Percentiles rank a stretch among this genome's conserved stretches.
Evolutionary conservation across 2,113 vertebrate genomes (phyloP).

Genomic region (Burhinus bistriatus): DNA sequence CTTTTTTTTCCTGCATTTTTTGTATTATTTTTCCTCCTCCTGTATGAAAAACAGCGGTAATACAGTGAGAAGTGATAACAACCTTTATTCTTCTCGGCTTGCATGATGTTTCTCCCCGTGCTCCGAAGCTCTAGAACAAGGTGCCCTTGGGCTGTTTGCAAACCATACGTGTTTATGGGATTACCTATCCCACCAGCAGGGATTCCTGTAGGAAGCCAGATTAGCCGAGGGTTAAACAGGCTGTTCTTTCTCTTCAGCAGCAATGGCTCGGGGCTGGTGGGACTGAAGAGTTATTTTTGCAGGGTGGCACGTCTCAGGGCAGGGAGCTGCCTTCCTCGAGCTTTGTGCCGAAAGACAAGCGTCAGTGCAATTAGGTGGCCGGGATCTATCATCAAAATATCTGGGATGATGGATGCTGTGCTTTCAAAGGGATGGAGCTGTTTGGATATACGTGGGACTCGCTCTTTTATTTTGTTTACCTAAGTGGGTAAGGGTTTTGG

Average conservation of each 20-base stretch:
- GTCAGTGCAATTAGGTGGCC: neutral
- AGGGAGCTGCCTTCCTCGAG: neutral
- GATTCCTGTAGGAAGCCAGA: neutral
- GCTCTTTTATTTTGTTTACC: neutral
- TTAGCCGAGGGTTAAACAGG: neutral
- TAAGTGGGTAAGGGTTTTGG: neutral
- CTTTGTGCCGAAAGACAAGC: neutral
- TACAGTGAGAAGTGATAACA: neutral
- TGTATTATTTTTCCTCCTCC: neutral
- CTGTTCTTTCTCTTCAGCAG: neutral
- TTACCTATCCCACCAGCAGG: neutral
- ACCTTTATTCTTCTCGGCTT: neutral
- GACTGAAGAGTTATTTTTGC: neutral
- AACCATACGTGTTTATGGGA: fast-evolving
- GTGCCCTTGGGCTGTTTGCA: neutral
- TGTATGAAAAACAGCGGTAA: neutral
- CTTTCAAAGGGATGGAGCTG: neutral
- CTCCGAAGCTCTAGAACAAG: neutral
- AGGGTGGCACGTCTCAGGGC: neutral
- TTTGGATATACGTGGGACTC: fast-evolving
- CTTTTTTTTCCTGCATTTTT: neutral
- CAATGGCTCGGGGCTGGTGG: neutral
- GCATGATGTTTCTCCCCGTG: fast-evolving
- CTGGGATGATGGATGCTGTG: neutral
- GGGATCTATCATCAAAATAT: too few relatives aligned